These are phyloP conservation scores for Colinus virginianus DNA, from an alignment of 2,113 vertebrate species.

Conservation along the genomic window DNA sequence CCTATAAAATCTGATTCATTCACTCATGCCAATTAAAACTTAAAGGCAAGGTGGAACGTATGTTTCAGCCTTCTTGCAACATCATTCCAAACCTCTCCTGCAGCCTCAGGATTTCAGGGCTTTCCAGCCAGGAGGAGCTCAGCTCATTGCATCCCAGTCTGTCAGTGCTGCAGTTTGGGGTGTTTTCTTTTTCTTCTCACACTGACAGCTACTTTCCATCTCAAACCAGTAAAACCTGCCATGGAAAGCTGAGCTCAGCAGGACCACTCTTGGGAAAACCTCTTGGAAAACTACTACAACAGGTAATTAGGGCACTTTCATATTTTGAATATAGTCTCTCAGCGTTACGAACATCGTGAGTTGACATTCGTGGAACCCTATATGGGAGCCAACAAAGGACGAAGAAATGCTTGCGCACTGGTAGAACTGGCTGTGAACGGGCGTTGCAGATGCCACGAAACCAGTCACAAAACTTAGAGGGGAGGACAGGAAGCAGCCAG, in stretches of 20 bases:
- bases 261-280: neutral
- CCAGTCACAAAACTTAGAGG: rapidly evolving
- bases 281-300: neutral
- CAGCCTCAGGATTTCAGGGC: neutral
- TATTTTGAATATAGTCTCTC: rapidly evolving
- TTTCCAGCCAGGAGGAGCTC: neutral
- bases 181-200: neutral
- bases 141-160: neutral
- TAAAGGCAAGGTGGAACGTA: neutral
- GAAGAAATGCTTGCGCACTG: rapidly evolving
- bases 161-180: neutral
- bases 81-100: neutral
- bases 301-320: neutral
- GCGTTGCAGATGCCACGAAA: rapidly evolving
- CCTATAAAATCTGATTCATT: neutral
- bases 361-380: rapidly evolving
- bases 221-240: constrained; percentile 3
- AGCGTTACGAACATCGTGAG: rapidly evolving
- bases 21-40: neutral
- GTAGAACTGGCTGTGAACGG: neutral
- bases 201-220: constrained; percentile 12
- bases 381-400: neutral
- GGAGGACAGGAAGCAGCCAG: neutral
- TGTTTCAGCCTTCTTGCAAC: neutral
- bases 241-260: neutral